These are phyloP conservation scores for Drosophila engyochracea DNA, from an alignment of 2,888 invertebrate genomes.

Conservation along the genomic window DNA sequence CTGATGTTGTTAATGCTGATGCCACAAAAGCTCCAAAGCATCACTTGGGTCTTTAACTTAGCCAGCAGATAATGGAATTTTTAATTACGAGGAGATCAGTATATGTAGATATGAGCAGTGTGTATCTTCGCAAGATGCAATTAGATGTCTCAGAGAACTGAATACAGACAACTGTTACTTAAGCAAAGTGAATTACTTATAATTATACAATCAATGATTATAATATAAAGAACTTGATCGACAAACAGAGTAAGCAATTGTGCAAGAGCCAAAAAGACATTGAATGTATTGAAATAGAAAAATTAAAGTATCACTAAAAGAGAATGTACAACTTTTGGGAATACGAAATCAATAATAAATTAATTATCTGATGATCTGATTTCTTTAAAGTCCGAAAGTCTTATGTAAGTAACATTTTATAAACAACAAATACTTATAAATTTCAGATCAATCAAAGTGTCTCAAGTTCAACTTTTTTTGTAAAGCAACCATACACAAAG, in stretches of 20 bases:
- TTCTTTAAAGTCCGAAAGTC: neutral
- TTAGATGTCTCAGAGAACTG: neutral
- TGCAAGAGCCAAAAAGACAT: neutral
- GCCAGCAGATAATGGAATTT: slow-evolving; percentile 32
- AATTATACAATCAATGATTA: neutral
- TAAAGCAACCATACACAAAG: neutral
- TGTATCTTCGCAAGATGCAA: neutral
- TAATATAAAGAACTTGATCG: neutral
- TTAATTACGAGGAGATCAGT: slow-evolving; percentile 26
- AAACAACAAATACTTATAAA: neutral
- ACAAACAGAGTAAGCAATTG: neutral
- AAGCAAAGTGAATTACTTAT: neutral
- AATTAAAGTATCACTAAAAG: neutral
- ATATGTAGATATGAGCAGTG: neutral
- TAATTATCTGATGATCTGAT: neutral
- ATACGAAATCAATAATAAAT: neutral
- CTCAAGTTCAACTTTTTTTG: too few relatives aligned
- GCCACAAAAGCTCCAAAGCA: slow-evolving; percentile 27
- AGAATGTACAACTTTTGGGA: neutral
- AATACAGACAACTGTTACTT: neutral
- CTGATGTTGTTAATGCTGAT: slow-evolving; percentile 29
- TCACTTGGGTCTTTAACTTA: slow-evolving; percentile 19
- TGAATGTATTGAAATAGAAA: neutral
- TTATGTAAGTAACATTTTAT: neutral
- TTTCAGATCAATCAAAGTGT: neutral